Evolutionary conservation across 2,888 invertebrate genomes (phyloP), one percentile per base, ranked within the genome.

Genomic region (Gastrophysa polygoni): DNA sequence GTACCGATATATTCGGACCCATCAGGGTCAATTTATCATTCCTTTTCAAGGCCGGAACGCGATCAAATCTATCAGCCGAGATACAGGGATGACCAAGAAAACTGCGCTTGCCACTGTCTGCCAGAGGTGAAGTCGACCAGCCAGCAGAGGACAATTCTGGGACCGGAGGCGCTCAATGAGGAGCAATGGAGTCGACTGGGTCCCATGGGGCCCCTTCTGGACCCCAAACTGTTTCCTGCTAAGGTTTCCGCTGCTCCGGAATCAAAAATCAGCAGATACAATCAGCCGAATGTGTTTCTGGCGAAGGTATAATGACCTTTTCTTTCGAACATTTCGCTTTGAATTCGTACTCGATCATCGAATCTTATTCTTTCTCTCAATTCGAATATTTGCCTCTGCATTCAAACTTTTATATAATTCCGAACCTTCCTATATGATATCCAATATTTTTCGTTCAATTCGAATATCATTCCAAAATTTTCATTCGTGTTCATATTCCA

Each of bases 221-320:
- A 88, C 58, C 87, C 88, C 0, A 87, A 87, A 75, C 72, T 88
- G 48, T 87, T 86, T 68, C 86, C 87, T 0, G 86, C 85, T 0
- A 83, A 83, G 67, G 84, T 86, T 0, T 85, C 84, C 0, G 83
- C 86, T 0, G 81, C 83, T 16, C 87, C 88, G 0, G 86, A 87
- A 71, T 83, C 84, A 0, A 81, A 85, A 0, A 81, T 84, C 0
- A 84, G 85, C 7, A 79, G 84, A 54, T 84, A 83, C 69, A 83
- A 87, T 69, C 87, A 88, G 71, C 88, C 88, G 0, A 86, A 86
- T 66, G 84, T 85, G 0, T 89, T 87, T 75, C 75, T 88, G 56
- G 84, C 78, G 82, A 87, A 88, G 82, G 88, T 87, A 78, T 68
- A 16, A 16, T n/a, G 14, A 14, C 7, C 20, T 10, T 43, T 54